A percentile compares a stretch with the other conserved stretches of the same genome.
Conservation (phyloP, 2,113 vertebrate genomes). For the Nothobranchius kuhntae region DNA sequence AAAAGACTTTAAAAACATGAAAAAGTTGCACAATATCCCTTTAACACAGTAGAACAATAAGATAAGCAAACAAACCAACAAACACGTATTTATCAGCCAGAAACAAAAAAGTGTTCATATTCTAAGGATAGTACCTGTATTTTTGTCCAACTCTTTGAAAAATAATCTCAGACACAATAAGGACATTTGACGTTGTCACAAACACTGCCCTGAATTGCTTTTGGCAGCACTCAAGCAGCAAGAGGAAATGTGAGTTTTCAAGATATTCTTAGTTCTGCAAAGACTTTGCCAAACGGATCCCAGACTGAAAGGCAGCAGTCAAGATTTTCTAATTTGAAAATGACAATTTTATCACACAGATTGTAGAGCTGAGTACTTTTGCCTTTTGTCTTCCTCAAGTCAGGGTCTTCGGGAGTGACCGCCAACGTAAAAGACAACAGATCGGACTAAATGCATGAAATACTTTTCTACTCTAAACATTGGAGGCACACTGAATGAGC, state of each 20-base stretch:
- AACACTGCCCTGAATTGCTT: slow-evolving; percentile 42
- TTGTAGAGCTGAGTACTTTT: too few species aligned
- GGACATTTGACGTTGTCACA: slow-evolving; percentile 34
- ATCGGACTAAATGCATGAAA: too few species aligned
- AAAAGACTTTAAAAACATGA: too few species aligned
- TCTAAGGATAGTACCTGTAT: slow-evolving; percentile 35
- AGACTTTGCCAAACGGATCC: slow-evolving; percentile 49
- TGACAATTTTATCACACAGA: not conserved
- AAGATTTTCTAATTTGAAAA: slow-evolving; percentile 47
- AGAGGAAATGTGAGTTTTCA: slow-evolving; percentile 50
- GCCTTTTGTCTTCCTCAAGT: too few species aligned
- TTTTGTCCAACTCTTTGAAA: slow-evolving; percentile 39
- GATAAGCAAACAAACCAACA: too few species aligned
- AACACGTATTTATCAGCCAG: too few species aligned
- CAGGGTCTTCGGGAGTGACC: too few species aligned
- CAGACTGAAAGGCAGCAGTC: slow-evolving; percentile 54
- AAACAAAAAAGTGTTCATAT: not conserved
- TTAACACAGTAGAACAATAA: too few species aligned
- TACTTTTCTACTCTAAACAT: too few species aligned
- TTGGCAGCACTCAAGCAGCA: slow-evolving; percentile 40
- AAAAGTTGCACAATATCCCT: too few species aligned
- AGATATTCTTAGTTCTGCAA: slow-evolving; percentile 63
- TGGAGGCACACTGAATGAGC: too few species aligned
- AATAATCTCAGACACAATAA: slow-evolving; percentile 41
- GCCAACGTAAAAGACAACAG: too few species aligned